A percentile compares a stretch with the other conserved stretches of the same genome.
These are phyloP conservation scores for Heliconius nattereri DNA, from an alignment of 1,140 invertebrate genomes.

Conservation along the genomic window DNA sequence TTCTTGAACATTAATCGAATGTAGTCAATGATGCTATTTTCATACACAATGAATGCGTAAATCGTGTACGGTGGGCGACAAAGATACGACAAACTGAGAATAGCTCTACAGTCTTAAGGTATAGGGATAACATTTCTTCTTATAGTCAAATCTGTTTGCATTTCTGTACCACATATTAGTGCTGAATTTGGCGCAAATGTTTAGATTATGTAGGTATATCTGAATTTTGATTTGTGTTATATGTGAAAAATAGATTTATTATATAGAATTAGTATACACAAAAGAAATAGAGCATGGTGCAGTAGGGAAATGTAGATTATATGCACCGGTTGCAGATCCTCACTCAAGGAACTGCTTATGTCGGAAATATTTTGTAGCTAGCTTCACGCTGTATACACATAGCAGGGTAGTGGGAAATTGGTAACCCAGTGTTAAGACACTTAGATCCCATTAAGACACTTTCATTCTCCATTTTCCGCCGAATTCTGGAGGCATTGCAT, in stretches of 20 bases:
- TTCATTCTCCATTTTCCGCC: no score
- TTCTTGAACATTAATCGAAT: conserved; percentile 4
- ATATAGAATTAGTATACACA: background rate
- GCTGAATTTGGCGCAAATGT: background rate
- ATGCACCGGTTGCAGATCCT: no score
- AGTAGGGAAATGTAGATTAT: background rate
- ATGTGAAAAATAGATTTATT: background rate
- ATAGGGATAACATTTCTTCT: background rate
- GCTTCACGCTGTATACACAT: no score
- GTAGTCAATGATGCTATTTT: conserved; percentile 11
- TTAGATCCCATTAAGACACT: no score
- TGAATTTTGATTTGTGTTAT: background rate
- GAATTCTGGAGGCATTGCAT: no score
- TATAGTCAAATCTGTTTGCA: background rate
- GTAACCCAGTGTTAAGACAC: no score
- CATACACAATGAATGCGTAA: background rate
- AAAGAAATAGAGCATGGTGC: no score
- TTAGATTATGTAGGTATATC: background rate
- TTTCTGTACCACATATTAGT: background rate
- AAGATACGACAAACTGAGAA: background rate
- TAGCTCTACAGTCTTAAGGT: background rate
- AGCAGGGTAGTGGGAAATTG: no score
- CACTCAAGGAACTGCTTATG: no score
- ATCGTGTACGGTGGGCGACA: background rate
- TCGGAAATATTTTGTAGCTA: no score